phyloP scores from a whole-genome alignment of 2,888 invertebrate genomes.

The Xestia xanthographa region DNA sequence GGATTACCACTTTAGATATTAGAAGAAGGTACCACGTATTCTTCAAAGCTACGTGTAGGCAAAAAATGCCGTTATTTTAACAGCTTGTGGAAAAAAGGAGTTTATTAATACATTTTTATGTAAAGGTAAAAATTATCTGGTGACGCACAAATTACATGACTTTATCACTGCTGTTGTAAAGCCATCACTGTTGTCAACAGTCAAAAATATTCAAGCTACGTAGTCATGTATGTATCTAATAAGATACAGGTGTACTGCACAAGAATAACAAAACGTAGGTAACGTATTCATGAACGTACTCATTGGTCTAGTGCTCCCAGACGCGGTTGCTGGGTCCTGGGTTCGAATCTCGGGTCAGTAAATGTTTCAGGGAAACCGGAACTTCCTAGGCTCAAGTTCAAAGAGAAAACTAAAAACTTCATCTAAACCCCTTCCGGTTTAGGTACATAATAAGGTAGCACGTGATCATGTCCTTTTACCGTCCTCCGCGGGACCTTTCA shows the following conservation, averaged over 20 bases:
- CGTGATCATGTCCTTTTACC: not conserved
- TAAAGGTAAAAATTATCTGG: not conserved
- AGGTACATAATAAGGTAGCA: not conserved
- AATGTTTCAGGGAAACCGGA: not conserved
- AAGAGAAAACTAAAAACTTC: not conserved
- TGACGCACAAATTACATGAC: not conserved
- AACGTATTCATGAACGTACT: not conserved
- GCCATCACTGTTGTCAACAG: not conserved
- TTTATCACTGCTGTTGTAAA: not conserved
- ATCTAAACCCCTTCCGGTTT: not conserved
- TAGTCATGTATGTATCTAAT: not conserved
- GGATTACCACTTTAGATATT: not conserved
- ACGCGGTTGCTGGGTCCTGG: too few relatives aligned
- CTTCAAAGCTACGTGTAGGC: not conserved
- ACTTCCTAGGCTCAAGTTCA: not conserved
- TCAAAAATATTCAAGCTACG: not conserved
- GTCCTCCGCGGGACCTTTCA: not conserved
- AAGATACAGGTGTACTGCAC: not conserved
- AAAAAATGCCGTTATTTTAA: not conserved
- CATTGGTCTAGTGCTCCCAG: too few relatives aligned
- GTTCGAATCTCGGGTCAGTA: not conserved
- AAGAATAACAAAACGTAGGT: not conserved
- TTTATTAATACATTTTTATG: not conserved
- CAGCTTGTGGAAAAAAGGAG: not conserved
- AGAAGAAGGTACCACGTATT: not conserved